phyloP scores from a whole-genome alignment of 2,888 invertebrate species.

The Microctonus hyperodae region DNA sequence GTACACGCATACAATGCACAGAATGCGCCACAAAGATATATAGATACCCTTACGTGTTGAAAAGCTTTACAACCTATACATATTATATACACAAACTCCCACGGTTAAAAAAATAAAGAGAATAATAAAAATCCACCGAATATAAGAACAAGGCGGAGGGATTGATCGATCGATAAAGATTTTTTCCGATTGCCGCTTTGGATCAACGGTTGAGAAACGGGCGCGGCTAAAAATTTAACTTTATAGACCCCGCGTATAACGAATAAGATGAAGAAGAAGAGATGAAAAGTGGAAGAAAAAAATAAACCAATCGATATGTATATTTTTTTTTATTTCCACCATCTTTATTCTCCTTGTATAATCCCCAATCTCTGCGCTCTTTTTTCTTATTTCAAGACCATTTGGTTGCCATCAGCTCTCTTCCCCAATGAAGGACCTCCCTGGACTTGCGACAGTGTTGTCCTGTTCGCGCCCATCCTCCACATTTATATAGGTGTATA shows the following conservation, averaged over 20 bases:
- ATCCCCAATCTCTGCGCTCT: not conserved
- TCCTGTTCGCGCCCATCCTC: constrained; percentile 39
- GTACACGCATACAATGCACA: not conserved
- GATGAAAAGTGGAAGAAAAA: not conserved
- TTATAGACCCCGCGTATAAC: too few species aligned
- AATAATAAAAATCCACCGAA: not conserved
- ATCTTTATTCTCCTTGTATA: constrained; percentile 15
- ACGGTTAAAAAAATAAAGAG: not conserved
- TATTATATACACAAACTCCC: not conserved
- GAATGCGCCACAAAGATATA: too few species aligned
- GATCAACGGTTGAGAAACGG: constrained; percentile 18
- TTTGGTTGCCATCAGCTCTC: constrained; percentile 35
- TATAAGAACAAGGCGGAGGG: not conserved
- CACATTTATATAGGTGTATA: too few species aligned
- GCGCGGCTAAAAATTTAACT: constrained; percentile 8
- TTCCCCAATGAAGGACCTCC: constrained; percentile 51
- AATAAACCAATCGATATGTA: not conserved
- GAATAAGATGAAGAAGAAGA: not conserved
- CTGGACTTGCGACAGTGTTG: constrained; percentile 56
- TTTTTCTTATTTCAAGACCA: constrained; percentile 22
- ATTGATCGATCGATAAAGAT: constrained; percentile 16
- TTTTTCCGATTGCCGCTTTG: constrained; percentile 9
- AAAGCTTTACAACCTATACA: not conserved
- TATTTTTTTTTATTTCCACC: not conserved
- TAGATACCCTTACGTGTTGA: too few species aligned